Conservation (phyloP, 2,113 vertebrate genomes). For the Elaphurus davidianus region DNA sequence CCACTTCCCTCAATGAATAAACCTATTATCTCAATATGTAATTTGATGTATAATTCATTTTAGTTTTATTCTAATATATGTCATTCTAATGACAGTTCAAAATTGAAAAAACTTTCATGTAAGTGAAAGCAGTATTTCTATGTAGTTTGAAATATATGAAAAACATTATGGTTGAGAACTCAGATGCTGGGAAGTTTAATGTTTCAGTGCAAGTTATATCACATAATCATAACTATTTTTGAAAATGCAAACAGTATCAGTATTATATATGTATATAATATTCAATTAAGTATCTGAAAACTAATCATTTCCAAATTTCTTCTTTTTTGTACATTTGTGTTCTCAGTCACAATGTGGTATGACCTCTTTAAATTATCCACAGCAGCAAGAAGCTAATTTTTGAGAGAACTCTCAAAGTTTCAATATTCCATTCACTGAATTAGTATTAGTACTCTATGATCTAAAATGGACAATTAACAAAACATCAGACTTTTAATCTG, state of each 20-base stretch:
- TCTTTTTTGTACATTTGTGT: constrained; percentile 48
- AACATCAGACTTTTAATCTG: constrained; percentile 44
- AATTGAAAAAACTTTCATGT: background rate
- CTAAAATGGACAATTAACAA: constrained; percentile 34
- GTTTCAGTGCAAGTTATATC: constrained; percentile 14
- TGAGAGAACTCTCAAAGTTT: constrained; percentile 31
- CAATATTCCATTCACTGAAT: constrained; percentile 26
- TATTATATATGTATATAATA: background rate
- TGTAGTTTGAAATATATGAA: constrained; percentile 25
- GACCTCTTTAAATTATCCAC: constrained; percentile 11
- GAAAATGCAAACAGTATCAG: background rate
- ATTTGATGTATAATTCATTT: background rate
- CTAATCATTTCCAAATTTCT: background rate
- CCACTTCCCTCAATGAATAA: constrained; percentile 19
- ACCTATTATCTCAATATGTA: constrained; percentile 6
- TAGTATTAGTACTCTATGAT: constrained; percentile 22
- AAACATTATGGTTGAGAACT: constrained; percentile 61
- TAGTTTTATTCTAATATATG: constrained; percentile 30
- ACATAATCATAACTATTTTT: background rate
- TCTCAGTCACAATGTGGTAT: constrained; percentile 57
- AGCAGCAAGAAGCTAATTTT: constrained; percentile 28
- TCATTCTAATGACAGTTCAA: constrained; percentile 15
- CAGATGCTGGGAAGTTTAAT: constrained; percentile 41
- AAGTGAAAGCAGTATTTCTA: constrained; percentile 44
- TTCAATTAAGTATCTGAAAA: background rate